Base-by-base conservation (phyloP, 1,140 invertebrate genomes). In the Aphaenogaster ashmeadi region DNA sequence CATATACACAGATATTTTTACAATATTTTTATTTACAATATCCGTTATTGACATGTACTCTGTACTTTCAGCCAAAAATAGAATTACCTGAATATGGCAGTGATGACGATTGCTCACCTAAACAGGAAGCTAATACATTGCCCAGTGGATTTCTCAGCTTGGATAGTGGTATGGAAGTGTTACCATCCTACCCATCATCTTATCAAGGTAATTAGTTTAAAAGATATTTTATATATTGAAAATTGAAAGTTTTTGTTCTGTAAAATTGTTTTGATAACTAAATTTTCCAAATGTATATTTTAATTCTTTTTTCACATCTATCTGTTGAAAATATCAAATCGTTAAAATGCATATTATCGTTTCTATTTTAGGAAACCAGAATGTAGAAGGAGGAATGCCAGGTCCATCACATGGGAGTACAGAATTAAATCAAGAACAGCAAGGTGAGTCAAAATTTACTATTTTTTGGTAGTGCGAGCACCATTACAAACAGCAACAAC, bases 61-160 rank as follows among this genome's bases (percentile, higher is more conserved):
- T 60, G 3, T 77, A 44, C 84, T 94, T 93, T 41, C 69, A 96
- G 95, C 96, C 96, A 89, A 96, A 96, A 95, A 86, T 96, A 88
- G 96, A 96, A 94, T 94, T 96, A 91, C 96, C 96, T 75, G 96
- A 96, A 90, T 96, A 96, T 94, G 94, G 96, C 89, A 96, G 96
- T 91, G 96, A 96, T 89, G 95, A 96, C 71, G 95, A 96, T 92
- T 95, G 93, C 90, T 92, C 93, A 72, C 93, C 94, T 54, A 95
- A 95, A 89, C 95, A 92, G 83, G 95, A 95, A 91, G 93, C 95
- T 74, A 95, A 95, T 87, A 90, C 95, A 77, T 88, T 95, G 85
- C 94, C 95, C 84, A 93, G 93, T 92, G 94, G 95, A 66, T 95
- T 95, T 93, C 93, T 95, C 79, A 95, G 94, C 89, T 92, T 95